These are phyloP conservation scores for Salvelinus fontinalis DNA, from an alignment of 2,113 vertebrate species.

Conservation along the genomic window DNA sequence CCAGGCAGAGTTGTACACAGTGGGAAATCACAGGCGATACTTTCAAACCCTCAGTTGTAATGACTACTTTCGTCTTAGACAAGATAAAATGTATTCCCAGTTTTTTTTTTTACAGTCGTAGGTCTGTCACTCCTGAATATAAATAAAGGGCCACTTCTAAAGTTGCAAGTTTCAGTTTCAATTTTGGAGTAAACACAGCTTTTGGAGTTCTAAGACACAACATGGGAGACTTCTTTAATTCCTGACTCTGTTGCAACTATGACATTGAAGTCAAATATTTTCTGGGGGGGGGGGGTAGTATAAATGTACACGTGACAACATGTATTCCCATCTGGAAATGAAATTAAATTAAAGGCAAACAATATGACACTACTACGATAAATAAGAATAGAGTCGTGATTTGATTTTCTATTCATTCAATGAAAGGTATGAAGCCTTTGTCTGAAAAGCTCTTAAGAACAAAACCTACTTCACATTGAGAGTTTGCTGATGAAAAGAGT, in stretches of 20 bases:
- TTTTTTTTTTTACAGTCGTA: too few species aligned
- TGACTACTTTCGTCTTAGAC: not conserved
- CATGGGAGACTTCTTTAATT: too few species aligned
- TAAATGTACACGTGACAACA: too few species aligned
- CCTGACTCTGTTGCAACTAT: too few species aligned
- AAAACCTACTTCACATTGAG: slow-evolving; percentile 50
- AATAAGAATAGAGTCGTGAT: slow-evolving; percentile 18
- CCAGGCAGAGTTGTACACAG: not conserved
- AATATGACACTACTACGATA: slow-evolving; percentile 23
- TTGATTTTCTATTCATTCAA: slow-evolving; percentile 49
- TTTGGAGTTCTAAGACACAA: too few species aligned
- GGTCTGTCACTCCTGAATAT: too few species aligned
- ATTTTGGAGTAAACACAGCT: too few species aligned
- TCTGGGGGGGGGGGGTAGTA: too few species aligned
- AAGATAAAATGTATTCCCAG: too few species aligned
- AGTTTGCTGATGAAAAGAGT: slow-evolving; percentile 53
- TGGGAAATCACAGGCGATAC: slow-evolving; percentile 1
- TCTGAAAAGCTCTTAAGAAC: slow-evolving; percentile 38
- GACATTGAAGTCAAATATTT: too few species aligned
- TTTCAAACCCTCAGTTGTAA: not conserved
- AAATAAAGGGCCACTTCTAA: too few species aligned
- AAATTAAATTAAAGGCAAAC: slow-evolving; percentile 11
- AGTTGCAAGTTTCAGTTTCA: too few species aligned
- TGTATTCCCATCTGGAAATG: not conserved
- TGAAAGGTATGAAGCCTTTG: slow-evolving; percentile 47